Evolutionary conservation across 2,113 vertebrate species (phyloP).

Genomic region (Apeltes quadracus): DNA sequence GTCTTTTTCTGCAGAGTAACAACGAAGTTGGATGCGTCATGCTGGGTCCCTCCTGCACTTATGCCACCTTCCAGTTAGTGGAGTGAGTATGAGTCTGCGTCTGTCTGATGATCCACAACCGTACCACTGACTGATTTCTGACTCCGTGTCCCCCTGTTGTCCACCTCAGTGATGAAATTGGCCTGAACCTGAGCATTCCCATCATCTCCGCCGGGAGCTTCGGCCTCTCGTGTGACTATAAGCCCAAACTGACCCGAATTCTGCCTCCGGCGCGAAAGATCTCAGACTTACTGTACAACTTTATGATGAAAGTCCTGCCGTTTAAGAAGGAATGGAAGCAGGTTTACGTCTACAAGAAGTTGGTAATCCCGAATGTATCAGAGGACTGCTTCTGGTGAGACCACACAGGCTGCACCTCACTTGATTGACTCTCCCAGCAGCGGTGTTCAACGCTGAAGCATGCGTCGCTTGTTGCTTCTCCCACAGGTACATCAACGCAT

Average conservation of each 20-base stretch:
- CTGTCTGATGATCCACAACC: not conserved
- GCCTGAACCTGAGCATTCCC: conserved; percentile 85
- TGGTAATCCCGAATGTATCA: conserved; percentile 38
- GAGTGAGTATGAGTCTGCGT: conserved; percentile 85
- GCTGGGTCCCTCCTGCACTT: conserved; percentile 92
- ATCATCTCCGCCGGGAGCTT: conserved; percentile 97
- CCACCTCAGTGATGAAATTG: conserved; percentile 79
- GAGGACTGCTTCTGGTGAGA: conserved; percentile 94
- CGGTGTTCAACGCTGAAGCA: not conserved
- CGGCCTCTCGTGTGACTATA: conserved; percentile 92
- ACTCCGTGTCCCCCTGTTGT: not conserved
- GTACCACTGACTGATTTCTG: not conserved
- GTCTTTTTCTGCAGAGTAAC: conserved; percentile 66
- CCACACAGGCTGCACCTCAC: not conserved
- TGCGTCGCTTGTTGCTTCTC: not conserved
- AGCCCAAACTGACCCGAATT: conserved; percentile 87
- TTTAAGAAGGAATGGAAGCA: conserved; percentile 85
- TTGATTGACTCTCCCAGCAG: not conserved
- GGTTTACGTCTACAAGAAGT: conserved; percentile 89
- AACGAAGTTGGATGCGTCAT: conserved; percentile 84
- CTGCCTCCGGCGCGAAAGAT: conserved; percentile 93
- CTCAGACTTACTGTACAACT: conserved; percentile 82
- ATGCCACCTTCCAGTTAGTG: conserved; percentile 91
- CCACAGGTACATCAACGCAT: conserved; percentile 91
- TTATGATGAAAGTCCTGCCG: conserved; percentile 68